Conservation (phyloP, 2,797 vertebrate species). For the Poecile montanus region DNA sequence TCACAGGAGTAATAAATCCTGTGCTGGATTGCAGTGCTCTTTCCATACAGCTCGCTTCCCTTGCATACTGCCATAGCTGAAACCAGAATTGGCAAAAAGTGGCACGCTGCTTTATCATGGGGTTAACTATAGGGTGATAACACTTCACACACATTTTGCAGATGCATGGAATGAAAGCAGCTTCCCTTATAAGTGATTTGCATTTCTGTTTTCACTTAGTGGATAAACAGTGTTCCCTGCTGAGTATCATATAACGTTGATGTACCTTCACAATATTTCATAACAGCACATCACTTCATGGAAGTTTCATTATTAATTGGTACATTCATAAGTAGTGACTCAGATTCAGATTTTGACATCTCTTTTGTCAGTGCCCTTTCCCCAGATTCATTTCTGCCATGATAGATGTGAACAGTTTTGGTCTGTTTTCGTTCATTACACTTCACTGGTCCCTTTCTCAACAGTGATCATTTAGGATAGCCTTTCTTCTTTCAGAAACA, state of each 20-base stretch:
- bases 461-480: background rate
- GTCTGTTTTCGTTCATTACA: background rate
- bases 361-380: background rate
- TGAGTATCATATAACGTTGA: background rate
- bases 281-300: background rate
- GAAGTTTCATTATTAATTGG: background rate
- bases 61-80: background rate
- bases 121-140: background rate
- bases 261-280: background rate
- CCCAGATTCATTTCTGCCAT: background rate
- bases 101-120: fast-evolving
- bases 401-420: background rate
- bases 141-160: background rate
- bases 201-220: background rate
- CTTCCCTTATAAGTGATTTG: background rate
- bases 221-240: background rate
- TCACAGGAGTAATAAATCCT: background rate
- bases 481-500: background rate
- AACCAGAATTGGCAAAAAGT: background rate
- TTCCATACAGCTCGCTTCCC: background rate
- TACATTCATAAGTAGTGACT: background rate
- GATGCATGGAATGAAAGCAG: background rate
- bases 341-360: background rate
- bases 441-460: background rate
- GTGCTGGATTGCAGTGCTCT: background rate